Conservation (phyloP, 30 jellyfish, hydroid and myxozoan genomes). For the Aurelia sp. region DNA sequence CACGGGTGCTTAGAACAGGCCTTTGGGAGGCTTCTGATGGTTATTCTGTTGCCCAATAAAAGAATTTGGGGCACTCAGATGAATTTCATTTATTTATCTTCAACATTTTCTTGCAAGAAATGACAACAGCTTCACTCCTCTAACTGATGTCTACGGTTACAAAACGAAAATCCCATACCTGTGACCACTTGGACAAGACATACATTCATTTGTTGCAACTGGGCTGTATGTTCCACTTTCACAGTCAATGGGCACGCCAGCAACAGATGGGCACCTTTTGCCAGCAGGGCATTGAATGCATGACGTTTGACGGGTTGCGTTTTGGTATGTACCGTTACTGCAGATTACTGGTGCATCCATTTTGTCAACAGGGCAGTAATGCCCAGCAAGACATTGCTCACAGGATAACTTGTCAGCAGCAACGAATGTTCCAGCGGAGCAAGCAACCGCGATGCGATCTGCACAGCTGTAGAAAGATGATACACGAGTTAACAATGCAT, state of each 20-base stretch:
- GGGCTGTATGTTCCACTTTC: slow-evolving; percentile 73
- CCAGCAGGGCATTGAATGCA: slow-evolving; percentile 74
- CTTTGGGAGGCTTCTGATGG: too few species aligned
- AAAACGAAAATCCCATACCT: slow-evolving; percentile 1
- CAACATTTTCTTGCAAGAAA: too few species aligned
- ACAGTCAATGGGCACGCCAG: slow-evolving; percentile 74
- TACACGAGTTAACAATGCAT: not conserved
- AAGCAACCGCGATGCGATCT: slow-evolving; percentile 19
- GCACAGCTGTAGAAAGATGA: slow-evolving; percentile 11
- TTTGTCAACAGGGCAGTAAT: slow-evolving; percentile 54
- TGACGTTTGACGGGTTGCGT: slow-evolving; percentile 54
- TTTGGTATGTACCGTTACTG: slow-evolving; percentile 65
- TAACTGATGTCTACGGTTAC: too few species aligned
- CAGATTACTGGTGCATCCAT: slow-evolving; percentile 52
- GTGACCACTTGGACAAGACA: slow-evolving; percentile 55
- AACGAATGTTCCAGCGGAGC: slow-evolving; percentile 55
- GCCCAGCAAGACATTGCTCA: slow-evolving; percentile 81
- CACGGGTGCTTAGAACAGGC: too few species aligned
- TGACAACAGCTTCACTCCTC: too few species aligned
- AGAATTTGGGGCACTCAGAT: too few species aligned
- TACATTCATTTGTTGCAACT: slow-evolving; percentile 62
- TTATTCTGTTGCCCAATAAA: too few species aligned
- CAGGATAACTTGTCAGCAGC: slow-evolving; percentile 62
- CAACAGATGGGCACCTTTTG: slow-evolving; percentile 31
- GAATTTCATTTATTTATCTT: too few species aligned